Percentiles rank a stretch among this genome's conserved stretches.
These are phyloP conservation scores for Ormyrus rosae DNA, from an alignment of 2,888 invertebrate species.

Conservation along the genomic window DNA sequence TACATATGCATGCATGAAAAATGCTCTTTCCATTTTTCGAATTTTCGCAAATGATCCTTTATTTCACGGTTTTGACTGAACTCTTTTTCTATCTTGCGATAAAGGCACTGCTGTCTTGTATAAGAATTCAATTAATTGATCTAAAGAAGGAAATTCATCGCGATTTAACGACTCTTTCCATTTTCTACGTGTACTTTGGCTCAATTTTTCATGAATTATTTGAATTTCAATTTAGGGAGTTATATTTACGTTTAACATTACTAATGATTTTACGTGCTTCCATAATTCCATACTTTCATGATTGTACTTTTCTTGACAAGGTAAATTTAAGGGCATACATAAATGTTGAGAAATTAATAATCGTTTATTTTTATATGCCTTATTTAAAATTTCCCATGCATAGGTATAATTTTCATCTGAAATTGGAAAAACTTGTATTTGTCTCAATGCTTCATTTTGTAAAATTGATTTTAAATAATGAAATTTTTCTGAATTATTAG, in stretches of 20 bases:
- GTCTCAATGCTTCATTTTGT: conserved; percentile 49
- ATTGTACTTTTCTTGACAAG: conserved; percentile 26
- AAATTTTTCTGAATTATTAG: conserved; percentile 49
- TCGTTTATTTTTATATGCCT: conserved; percentile 52
- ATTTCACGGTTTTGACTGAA: no score
- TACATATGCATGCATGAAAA: no score
- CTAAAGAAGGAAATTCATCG: conserved; percentile 46
- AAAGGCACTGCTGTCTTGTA: conserved; percentile 31
- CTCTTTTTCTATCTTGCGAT: no score
- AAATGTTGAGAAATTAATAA: conserved; percentile 56
- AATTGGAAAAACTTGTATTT: conserved; percentile 50
- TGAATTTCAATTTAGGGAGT: conserved; percentile 57
- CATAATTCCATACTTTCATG: conserved; percentile 32
- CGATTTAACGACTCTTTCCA: conserved; percentile 50
- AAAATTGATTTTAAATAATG: conserved; percentile 51
- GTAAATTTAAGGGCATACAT: conserved; percentile 39
- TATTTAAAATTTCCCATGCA: conserved; percentile 52
- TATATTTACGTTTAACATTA: conserved; percentile 47
- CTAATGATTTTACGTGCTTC: conserved; percentile 54
- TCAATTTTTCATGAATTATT: conserved; percentile 58
- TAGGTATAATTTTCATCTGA: conserved; percentile 51
- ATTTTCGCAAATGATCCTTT: no score
- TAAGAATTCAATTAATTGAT: conserved; percentile 51
- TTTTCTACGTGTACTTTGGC: conserved; percentile 43
- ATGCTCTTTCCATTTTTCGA: no score